Evolutionary conservation across 1,140 invertebrate species (phyloP), one percentile per base, ranked within the genome.

Genomic region (Ooceraea biroi): DNA sequence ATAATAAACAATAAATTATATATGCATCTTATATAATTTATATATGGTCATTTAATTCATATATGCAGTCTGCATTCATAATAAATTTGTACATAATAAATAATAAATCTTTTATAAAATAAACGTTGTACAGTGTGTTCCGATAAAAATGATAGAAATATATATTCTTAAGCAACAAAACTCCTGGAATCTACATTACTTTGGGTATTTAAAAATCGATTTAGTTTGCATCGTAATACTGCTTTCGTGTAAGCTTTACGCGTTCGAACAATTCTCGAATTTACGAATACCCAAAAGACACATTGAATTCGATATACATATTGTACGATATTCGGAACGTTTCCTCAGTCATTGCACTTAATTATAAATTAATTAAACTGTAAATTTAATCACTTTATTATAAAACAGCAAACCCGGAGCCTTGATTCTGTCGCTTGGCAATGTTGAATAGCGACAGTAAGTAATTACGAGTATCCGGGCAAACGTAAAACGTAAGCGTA

Each of bases 361-460:
- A 44, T 57, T 55, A n/a, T 7, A 78, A 57, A n/a, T n/a, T n/a
- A 36, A 36, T 36, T 22, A 25, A 3, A 17, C 11, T 46, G 25
- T 11, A 69, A 41, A 17, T 78, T 22, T 36, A 36, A 36, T 36
- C 3, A 30, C 41, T 71, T n/a, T 4, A 71, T 89, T 91, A 94
- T 65, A 95, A 91, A 82, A 95, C 93, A 41, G 83, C 82, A 90
- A 91, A 94, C 89, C 88, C 94, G 72, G 86, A 92, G 65, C 88
- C 90, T 72, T 92, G 93, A 82, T 85, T 93, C 90, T 95, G 94
- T 80, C 95, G 94, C 87, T 95, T 95, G 0, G 94, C 94, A 36
- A 95, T 91, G 55, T 93, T 92, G 27, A 96, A 93, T 63, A 95
- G 74, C 52, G 93, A 94, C 30, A 95, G 82, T 80, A 95, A 93